Base-by-base conservation (phyloP, 2,888 invertebrate species). In the Linnaemya vulpina region DNA sequence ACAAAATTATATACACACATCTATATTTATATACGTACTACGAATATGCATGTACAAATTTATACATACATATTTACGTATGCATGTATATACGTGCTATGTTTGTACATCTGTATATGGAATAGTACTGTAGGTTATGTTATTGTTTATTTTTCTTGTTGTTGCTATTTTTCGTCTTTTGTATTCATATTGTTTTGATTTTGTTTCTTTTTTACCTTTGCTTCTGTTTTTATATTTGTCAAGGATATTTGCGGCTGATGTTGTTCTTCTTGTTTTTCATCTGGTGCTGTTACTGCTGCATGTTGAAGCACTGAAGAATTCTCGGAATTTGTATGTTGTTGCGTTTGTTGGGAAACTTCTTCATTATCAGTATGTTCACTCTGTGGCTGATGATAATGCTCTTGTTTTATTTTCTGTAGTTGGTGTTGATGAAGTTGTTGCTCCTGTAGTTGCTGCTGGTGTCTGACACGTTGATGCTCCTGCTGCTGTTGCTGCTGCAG, bases 341-440 rank as follows among this genome's bases (percentile, higher is more conserved):
- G 73, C 17, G 67, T 68, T 67, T 73, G 75, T 74, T 77, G 84
- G 63, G 73, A 55, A 68, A 80, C 62, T 74, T 84, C 76, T 81
- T 84, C 73, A 84, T 85, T 81, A 70, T 76, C 71, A 38, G 40
- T 46, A 40, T 60, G 17, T 73, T 68, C 62, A 68, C 58, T 77
- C 1, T 78, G 55, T 5, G 63, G 70, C 46, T 63, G 73, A 25
- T 81, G 75, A 30, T 63, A 60, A 60, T 58, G 71, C 82, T 84
- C 82, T 62, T 81, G 81, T 22, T 86, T 81, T 35, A 74, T 67
- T 55, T 81, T 71, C 17, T 80, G 78, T 55, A 75, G 80, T 13
- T 55, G 73, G 15, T 77, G 90, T 86, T 75, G 87, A 86, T 88
- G 76, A 87, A 87, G 55, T 73, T 83, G 80, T 77, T 88, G 63